Evolutionary conservation across 53 echinoderm and acorn worm genomes (phyloP), one percentile per base, ranked within the genome.

Genomic region (Actinopyga echinites): DNA sequence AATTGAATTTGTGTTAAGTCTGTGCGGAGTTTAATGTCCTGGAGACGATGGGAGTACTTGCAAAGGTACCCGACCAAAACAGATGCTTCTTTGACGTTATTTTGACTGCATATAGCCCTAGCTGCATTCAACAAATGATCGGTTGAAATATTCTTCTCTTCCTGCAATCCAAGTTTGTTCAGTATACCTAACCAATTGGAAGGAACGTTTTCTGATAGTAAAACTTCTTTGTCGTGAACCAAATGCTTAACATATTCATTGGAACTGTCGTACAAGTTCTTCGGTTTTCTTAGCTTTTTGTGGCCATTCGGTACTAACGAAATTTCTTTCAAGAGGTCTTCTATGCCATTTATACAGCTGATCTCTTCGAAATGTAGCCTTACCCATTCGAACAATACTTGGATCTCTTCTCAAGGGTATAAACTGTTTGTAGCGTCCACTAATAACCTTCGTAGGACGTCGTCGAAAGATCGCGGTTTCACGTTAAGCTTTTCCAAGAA

Each of bases 131-230:
- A 49, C 62, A 86, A 29, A 35, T 87, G 65, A 25, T 7, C 30
- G 56, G 24, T 63, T 57, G 43, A 42, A 21, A 80, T 63, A n/a
- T 58, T 7, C 23, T 31, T 65, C 53, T 56, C 19, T 11, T 24
- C 36, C 34, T 63, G 42, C 24, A 86, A 34, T 30, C 86, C 86
- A 59, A 86, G 65, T 31, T 78, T 64, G 6, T 43, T 55, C 40
- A 81, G n/a, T 17, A 79, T 38, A 21, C 11, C 44, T 34, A 65
- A 32, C 26, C 60, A 55, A 1, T 34, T 26, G 33, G n/a, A 35
- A 1, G 36, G 9, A 6, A 57, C 33, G 30, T 37, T 49, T 13
- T 29, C 36, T 55, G 24, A 11, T 30, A 82, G 79, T 26, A 79
- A 79, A 56, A 67, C 26, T 8, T n/a, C 59, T 30, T 3, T 67